These are phyloP conservation scores for Hetaerina americana DNA, from an alignment of 1,140 invertebrate species.

Conservation along the genomic window DNA sequence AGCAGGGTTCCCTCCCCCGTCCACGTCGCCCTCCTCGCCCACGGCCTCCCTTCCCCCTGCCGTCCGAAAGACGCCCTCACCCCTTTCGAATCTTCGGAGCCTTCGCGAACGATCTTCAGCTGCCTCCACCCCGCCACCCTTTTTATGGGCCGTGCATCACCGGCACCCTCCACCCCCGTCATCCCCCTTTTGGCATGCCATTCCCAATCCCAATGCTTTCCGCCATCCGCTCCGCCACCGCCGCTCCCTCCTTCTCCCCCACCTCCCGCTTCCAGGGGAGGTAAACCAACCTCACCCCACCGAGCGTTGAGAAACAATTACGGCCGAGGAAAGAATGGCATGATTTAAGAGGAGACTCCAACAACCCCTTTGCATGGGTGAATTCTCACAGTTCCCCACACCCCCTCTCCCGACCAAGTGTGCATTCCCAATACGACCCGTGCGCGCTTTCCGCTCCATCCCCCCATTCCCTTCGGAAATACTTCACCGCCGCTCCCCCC, in stretches of 20 bases:
- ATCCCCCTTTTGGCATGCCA: background rate
- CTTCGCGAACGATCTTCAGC: too few relatives aligned
- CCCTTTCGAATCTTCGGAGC: too few relatives aligned
- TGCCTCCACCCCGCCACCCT: background rate
- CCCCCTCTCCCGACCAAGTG: background rate
- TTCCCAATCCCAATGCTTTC: background rate
- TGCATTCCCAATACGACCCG: too few relatives aligned
- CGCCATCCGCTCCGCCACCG: background rate
- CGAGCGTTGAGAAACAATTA: slow-evolving; percentile 7
- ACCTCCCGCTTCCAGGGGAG: too few relatives aligned
- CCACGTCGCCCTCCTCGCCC: too few relatives aligned
- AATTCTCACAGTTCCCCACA: background rate
- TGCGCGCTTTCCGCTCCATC: background rate
- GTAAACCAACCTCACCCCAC: background rate
- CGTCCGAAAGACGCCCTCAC: too few relatives aligned
- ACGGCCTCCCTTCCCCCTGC: too few relatives aligned
- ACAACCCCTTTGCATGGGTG: too few relatives aligned
- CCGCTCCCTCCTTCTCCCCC: too few relatives aligned
- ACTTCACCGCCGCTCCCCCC: background rate
- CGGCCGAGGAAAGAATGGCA: background rate
- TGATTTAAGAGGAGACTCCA: slow-evolving; percentile 5
- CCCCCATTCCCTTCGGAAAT: too few relatives aligned
- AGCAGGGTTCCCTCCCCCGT: too few relatives aligned
- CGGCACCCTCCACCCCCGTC: background rate
- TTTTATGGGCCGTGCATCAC: background rate